Percentiles rank a stretch among this genome's conserved stretches.
Evolutionary conservation across 2,113 vertebrate genomes (phyloP).

Genomic region (Tonatia bakeri): DNA sequence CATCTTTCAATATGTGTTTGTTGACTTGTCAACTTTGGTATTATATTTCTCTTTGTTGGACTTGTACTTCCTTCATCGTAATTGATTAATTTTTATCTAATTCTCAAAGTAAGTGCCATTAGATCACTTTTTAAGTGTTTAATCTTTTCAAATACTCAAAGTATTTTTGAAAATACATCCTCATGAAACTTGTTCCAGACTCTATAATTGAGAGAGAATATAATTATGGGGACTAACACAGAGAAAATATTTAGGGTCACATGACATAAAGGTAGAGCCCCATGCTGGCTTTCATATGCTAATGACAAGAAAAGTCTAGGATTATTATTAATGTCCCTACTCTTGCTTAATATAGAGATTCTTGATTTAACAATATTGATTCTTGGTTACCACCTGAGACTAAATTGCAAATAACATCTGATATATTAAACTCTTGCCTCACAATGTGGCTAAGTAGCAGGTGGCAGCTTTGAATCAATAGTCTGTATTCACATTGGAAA

Average conservation of each 20-base stretch:
- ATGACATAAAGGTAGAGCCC: not conserved
- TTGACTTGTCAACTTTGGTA: not conserved
- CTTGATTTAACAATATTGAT: constrained; percentile 55
- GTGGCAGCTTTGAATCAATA: constrained; percentile 1
- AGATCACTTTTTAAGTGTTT: not conserved
- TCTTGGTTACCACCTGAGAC: constrained; percentile 39
- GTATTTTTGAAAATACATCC: not conserved
- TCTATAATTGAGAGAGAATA: not conserved
- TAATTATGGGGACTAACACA: not conserved
- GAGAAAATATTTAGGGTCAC: not conserved
- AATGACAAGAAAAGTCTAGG: not conserved
- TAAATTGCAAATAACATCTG: constrained; percentile 22
- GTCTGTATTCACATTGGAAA: not conserved
- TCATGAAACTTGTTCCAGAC: not conserved
- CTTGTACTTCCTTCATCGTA: fast-evolving
- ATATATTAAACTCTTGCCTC: constrained; percentile 26
- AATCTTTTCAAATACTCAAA: not conserved
- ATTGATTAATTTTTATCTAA: not conserved
- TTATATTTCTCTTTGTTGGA: not conserved
- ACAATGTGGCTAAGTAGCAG: not conserved
- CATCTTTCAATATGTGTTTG: fast-evolving
- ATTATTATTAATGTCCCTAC: not conserved
- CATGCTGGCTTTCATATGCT: not conserved
- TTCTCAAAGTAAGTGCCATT: not conserved
- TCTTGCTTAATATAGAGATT: constrained; percentile 10